Base-by-base conservation (phyloP, 1,140 invertebrate species). In the Glossosoma conforme region DNA sequence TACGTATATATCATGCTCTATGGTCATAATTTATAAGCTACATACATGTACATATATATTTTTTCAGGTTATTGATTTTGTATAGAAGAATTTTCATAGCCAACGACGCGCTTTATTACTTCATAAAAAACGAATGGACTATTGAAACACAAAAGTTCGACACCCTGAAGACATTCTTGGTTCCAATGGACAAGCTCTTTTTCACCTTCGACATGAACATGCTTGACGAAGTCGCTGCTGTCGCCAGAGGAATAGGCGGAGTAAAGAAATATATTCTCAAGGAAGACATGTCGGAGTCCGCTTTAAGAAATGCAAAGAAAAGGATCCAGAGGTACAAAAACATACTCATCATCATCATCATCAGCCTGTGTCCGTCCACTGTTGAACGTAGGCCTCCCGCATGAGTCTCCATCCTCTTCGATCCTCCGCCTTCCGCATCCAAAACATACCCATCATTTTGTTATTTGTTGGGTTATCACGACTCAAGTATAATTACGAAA, bases 221-320 rank as follows among this genome's bases (percentile, higher is more conserved):
- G 3, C 2, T 48, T 3, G 30, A 43, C 22, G 11, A 15, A 2
- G 17, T 15, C 2, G 30, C 20, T 2, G 20, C 10, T 19, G 3
- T 44, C 1, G 2, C 14, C 5, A 13, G 19, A 8, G 45, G 44
- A 11, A 4, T 19, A 10, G 1, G 24, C 4, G 45, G 45, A 5
- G 17, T 54, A 1, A 54, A 54, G 44, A 54, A 44, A 38, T 49
- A 28, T 18, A 36, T 54, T 36, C 22, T 49, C 8, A 30, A 47
- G 13, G 52, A 54, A 18, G 30, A 54, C n/a, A 24, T 15, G 2
- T 47, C 14, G 14, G 37, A 43, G 14, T 30, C 32, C 14, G 44
- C 38, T 14, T 3, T 47, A 2, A 9, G 11, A n/a, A 38, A n/a
- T 9, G 42, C 18, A 2, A 30, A 19, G 25, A 28, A 28, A 28